These are phyloP conservation scores for Mus minutoides DNA, from an alignment of 2,797 vertebrate species.

Conservation along the genomic window DNA sequence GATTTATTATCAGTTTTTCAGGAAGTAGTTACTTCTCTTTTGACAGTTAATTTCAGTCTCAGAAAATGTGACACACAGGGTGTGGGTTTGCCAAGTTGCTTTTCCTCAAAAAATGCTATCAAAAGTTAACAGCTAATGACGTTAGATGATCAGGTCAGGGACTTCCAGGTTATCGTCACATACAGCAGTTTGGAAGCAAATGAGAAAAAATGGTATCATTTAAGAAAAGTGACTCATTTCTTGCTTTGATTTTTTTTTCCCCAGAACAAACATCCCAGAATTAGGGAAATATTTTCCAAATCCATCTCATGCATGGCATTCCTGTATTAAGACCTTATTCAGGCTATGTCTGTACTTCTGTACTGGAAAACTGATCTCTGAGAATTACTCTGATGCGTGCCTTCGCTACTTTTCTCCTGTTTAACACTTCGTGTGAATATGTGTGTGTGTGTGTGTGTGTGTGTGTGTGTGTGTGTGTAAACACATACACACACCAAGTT, in stretches of 20 bases:
- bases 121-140: background rate
- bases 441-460: too few relatives aligned
- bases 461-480: too few relatives aligned
- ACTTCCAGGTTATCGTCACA: constrained; percentile 48
- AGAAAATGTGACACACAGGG: background rate
- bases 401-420: constrained; percentile 51
- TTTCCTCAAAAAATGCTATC: background rate
- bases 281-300: constrained; percentile 71
- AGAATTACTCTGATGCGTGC: constrained; percentile 55
- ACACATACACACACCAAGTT: background rate
- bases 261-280: constrained; percentile 63
- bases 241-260: constrained; percentile 61
- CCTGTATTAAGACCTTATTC: constrained; percentile 22
- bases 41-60: constrained; percentile 3
- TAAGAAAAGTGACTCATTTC: constrained; percentile 64
- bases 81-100: constrained; percentile 17
- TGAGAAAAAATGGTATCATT: constrained; percentile 24
- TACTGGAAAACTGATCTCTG: constrained; percentile 52
- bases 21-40: constrained; percentile 19
- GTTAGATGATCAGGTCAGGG: background rate
- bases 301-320: constrained; percentile 16
- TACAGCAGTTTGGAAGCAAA: constrained; percentile 29
- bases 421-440: too few relatives aligned
- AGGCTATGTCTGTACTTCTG: constrained; percentile 22
- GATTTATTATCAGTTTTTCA: background rate